Evolutionary conservation across 2,888 invertebrate genomes (phyloP), one percentile per base, ranked within the genome.

Genomic region (Euclidia mi): DNA sequence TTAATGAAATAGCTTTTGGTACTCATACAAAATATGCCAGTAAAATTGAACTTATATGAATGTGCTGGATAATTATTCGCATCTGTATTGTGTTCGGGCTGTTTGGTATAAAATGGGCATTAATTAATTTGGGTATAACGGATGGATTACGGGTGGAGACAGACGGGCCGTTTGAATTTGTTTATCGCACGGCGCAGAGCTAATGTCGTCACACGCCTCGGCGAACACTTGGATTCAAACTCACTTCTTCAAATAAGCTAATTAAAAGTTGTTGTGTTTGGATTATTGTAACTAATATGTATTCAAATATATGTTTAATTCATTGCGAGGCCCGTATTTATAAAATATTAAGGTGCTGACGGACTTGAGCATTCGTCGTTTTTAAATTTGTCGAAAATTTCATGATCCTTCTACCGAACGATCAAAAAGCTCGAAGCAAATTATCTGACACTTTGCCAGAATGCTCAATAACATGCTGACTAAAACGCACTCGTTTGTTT

Each of bases 171-270:
- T 75, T 69, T 65, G 68, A 61, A 67, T 74, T 80, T 76, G 76
- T 83, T 82, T 83, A 82, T 82, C 82, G 65, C 76, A 45, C 63
- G 63, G 48, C 55, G 68, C 84, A 81, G 78, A 46, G 65, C 74
- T 79, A 82, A 81, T 78, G 74, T 65, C 74, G 68, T 79, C 73
- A 79, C 56, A 76, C 56, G 84, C 74, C 15, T 70, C 69, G 63
- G 3, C 56, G 71, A 68, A 60, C 71, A 55, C 45, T 37, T 28
- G n/a, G n/a, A n/a, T n/a, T n/a, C n/a, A n/a, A n/a, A 47, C 58
- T 60, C 48, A 56, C 34, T 42, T 51, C 51, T 59, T 49, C 37
- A 52, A 63, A 55, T 62, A 59, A 50, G 49, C 57, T 14, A 37
- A 71, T 68, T 62, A 48, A 42, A 28, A 12, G 29, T 9, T 37